phyloP scores from a whole-genome alignment of 2,113 vertebrate species.

The Marmota flaviventris region DNA sequence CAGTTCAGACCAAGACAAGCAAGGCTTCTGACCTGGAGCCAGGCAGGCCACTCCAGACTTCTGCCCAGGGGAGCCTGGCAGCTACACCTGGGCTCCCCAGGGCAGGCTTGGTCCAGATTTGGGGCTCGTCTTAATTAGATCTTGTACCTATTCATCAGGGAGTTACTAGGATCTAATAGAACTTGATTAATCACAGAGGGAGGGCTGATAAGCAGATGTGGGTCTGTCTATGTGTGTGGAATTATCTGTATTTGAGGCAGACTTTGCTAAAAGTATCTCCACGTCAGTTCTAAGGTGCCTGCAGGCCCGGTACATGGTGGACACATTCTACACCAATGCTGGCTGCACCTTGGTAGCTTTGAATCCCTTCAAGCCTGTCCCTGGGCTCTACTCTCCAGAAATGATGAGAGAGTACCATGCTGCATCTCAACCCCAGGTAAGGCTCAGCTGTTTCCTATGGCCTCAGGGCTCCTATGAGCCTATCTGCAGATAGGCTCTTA shows the following conservation, averaged over 20 bases:
- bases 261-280: conserved; percentile 74
- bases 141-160: conserved; percentile 66
- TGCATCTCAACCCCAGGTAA: conserved; percentile 94
- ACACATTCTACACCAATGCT: conserved; percentile 96
- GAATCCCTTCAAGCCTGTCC: conserved; percentile 95
- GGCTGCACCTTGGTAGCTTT: conserved; percentile 98
- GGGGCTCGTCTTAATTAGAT: conserved; percentile 79
- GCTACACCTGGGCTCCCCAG: not conserved
- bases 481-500: no score
- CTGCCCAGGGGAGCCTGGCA: not conserved
- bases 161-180: conserved; percentile 58
- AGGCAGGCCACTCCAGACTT: not conserved
- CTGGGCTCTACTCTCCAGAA: conserved; percentile 93
- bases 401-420: conserved; percentile 95
- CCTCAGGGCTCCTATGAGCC: not conserved
- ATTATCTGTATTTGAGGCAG: conserved; percentile 48
- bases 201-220: not conserved
- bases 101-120: conserved; percentile 55
- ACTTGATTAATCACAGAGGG: conserved; percentile 71
- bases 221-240: not conserved
- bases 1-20: not conserved
- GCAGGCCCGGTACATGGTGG: conserved; percentile 93
- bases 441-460: not conserved
- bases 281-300: conserved; percentile 96
- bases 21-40: not conserved